Evolutionary conservation across 2,888 invertebrate species (phyloP).

Genomic region (Anarsia innoxiella): DNA sequence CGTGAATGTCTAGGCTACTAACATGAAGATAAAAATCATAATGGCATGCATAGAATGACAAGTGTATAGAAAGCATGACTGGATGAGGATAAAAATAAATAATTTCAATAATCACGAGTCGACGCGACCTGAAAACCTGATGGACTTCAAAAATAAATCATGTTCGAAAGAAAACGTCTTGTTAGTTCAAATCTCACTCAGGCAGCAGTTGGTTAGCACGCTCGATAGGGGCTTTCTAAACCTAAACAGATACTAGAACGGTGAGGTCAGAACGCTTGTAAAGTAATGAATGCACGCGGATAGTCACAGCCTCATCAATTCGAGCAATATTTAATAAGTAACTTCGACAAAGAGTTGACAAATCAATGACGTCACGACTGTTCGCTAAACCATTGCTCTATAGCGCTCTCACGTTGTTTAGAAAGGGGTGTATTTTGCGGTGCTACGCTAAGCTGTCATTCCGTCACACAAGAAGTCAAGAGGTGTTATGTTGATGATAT

Average conservation of each 20-base stretch:
- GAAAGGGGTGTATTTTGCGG: slow-evolving; percentile 32
- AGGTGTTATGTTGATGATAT: slow-evolving; percentile 65
- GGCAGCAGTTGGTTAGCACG: slow-evolving; percentile 74
- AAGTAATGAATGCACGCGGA: slow-evolving; percentile 3
- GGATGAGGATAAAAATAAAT: slow-evolving; percentile 40
- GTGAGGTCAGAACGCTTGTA: slow-evolving; percentile 20
- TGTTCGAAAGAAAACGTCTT: slow-evolving; percentile 34
- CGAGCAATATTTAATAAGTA: too few species aligned
- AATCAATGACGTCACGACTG: slow-evolving; percentile 2
- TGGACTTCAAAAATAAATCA: slow-evolving; percentile 75
- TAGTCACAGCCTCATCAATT: slow-evolving; percentile 11
- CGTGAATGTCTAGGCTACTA: slow-evolving; percentile 44
- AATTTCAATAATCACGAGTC: slow-evolving; percentile 25
- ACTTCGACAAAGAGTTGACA: too few species aligned
- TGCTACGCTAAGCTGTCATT: slow-evolving; percentile 68
- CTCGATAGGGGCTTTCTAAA: slow-evolving; percentile 44
- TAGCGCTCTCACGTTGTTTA: neutral
- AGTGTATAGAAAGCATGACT: slow-evolving; percentile 63
- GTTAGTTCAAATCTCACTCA: slow-evolving; percentile 73
- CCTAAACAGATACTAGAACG: slow-evolving; percentile 44
- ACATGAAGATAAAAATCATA: slow-evolving; percentile 54
- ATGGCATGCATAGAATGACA: slow-evolving; percentile 65
- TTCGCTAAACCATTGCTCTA: slow-evolving; percentile 2
- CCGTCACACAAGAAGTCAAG: slow-evolving; percentile 69
- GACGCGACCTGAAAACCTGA: slow-evolving; percentile 33